A percentile compares a stretch with the other conserved stretches of the same genome.
Evolutionary conservation across 2,888 invertebrate genomes (phyloP).

Genomic region (Mesodorylaimus sp.): DNA sequence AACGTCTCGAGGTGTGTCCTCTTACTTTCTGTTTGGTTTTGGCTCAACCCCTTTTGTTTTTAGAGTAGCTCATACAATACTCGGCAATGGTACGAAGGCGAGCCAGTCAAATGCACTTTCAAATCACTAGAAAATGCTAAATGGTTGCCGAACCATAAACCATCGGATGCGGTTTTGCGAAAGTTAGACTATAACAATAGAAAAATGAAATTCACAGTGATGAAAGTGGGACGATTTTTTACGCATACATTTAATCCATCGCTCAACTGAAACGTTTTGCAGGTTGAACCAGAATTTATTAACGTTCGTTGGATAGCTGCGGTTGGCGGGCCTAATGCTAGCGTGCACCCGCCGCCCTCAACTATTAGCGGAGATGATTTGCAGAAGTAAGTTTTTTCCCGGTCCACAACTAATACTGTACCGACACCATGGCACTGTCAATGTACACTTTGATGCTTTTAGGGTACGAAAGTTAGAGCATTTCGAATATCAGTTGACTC

Average conservation of each 20-base stretch:
- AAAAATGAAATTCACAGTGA: too few relatives aligned
- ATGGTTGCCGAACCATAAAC: constrained; percentile 44
- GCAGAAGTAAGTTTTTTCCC: constrained; percentile 1
- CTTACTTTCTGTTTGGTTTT: background rate
- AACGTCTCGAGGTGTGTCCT: too few relatives aligned
- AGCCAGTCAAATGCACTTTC: constrained; percentile 52
- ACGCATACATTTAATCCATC: too few relatives aligned
- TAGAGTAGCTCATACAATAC: constrained; percentile 4
- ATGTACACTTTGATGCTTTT: too few relatives aligned
- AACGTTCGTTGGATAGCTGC: background rate
- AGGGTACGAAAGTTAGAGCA: constrained; percentile 8
- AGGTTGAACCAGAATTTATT: constrained; percentile 10
- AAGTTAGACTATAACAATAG: too few relatives aligned
- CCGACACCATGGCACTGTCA: too few relatives aligned
- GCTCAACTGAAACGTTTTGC: too few relatives aligned
- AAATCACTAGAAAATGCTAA: constrained; percentile 56
- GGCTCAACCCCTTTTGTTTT: background rate
- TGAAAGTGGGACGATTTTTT: too few relatives aligned
- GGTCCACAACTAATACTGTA: too few relatives aligned
- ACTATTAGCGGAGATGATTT: constrained; percentile 3
- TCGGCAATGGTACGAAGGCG: constrained; percentile 43
- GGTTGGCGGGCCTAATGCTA: background rate
- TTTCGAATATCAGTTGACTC: constrained; percentile 6
- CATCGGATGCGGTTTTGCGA: too few relatives aligned
- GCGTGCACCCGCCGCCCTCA: background rate